These are phyloP conservation scores for Drosophila paulistorum DNA, from an alignment of 1,140 invertebrate species.

Conservation along the genomic window DNA sequence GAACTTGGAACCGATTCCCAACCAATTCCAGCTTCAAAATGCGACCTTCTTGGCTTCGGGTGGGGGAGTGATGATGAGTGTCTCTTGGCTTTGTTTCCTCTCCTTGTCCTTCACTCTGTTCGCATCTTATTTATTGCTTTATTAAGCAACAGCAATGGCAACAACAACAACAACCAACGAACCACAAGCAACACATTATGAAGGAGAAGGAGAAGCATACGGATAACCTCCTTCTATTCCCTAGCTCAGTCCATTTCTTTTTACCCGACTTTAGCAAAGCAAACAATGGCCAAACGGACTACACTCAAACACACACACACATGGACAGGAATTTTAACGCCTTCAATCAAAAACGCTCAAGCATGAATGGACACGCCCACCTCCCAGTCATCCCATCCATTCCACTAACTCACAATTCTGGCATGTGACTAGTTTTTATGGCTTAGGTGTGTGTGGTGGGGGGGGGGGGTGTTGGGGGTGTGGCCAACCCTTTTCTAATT, in stretches of 20 bases:
- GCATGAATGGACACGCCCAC: constrained; percentile 13
- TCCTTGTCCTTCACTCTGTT: not conserved
- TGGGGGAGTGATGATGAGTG: not conserved
- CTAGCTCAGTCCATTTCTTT: too few species aligned
- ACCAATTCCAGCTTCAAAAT: not conserved
- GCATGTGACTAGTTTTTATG: constrained; percentile 48
- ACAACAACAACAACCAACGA: constrained; percentile 18
- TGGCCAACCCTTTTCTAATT: constrained; percentile 61
- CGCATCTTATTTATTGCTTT: constrained; percentile 59
- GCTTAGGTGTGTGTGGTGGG: constrained; percentile 5
- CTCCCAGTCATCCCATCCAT: not conserved
- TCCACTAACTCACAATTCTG: not conserved
- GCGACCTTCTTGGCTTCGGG: too few species aligned
- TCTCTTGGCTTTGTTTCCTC: not conserved
- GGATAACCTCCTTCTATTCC: not conserved
- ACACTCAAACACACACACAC: not conserved
- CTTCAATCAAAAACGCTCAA: constrained; percentile 40
- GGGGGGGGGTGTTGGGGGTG: not conserved
- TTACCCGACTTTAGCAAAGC: constrained; percentile 11
- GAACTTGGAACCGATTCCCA: not conserved
- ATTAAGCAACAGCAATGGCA: constrained; percentile 44
- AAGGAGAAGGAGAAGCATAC: not conserved
- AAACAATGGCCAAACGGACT: constrained; percentile 33
- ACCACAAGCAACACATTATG: constrained; percentile 28
- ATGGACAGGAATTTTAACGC: constrained; percentile 33